phyloP scores from a whole-genome alignment of 2,888 invertebrate genomes.

The Ophion ellenae region DNA sequence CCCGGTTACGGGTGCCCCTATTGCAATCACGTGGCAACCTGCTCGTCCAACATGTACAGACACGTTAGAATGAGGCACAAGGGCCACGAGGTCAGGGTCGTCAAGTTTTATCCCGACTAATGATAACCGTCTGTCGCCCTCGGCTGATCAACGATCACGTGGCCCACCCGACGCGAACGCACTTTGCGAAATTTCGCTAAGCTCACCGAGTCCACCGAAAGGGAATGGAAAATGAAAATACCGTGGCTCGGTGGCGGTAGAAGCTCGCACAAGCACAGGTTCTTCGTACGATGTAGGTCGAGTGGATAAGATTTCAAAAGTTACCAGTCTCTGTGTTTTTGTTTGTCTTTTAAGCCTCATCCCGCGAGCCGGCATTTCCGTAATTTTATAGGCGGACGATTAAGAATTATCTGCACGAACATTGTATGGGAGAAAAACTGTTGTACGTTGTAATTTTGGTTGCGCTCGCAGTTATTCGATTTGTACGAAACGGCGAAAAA shows the following conservation, averaged over 20 bases:
- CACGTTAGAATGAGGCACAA: slow-evolving; percentile 68
- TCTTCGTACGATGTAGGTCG: background rate
- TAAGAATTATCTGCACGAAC: background rate
- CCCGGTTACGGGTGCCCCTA: slow-evolving; percentile 74
- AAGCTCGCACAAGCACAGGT: background rate
- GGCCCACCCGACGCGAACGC: too few species aligned
- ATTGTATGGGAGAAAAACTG: background rate
- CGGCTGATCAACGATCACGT: background rate
- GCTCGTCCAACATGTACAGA: slow-evolving; percentile 66
- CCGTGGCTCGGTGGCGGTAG: background rate
- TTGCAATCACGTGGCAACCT: slow-evolving; percentile 63
- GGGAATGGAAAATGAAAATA: too few species aligned
- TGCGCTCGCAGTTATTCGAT: background rate
- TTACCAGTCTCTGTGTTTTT: background rate
- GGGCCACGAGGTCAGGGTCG: slow-evolving; percentile 64
- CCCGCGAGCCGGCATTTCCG: background rate
- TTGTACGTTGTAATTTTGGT: background rate
- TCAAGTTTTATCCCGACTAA: slow-evolving; percentile 50
- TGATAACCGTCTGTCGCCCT: background rate
- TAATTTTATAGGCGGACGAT: background rate
- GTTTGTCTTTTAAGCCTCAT: background rate
- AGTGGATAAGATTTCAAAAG: background rate
- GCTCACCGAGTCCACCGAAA: background rate
- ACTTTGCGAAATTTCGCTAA: background rate
- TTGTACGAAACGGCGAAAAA: background rate